A percentile compares a stretch with the other conserved stretches of the same genome.
phyloP scores from a whole-genome alignment of 23 tunicate species.

The Styela clava region DNA sequence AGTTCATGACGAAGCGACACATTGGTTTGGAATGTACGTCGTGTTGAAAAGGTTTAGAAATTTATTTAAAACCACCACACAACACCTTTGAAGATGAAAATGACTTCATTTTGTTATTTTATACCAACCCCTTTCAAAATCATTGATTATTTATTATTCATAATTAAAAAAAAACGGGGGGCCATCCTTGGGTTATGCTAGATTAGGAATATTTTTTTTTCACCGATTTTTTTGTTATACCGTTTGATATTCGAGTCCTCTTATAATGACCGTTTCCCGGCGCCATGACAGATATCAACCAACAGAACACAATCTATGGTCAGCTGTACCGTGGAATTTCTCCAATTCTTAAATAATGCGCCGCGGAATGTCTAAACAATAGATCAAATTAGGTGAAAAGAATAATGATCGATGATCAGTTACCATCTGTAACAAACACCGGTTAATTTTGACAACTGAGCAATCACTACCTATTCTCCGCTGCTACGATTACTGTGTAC shows the following conservation, averaged over 20 bases:
- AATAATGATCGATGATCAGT: constrained; percentile 12
- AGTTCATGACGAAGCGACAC: neutral
- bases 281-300: neutral
- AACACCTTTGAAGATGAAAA: neutral
- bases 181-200: too few species aligned
- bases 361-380: constrained; percentile 24
- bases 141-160: too few species aligned
- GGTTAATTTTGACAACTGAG: neutral
- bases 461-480: neutral
- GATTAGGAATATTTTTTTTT: too few species aligned
- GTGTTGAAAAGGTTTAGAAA: neutral
- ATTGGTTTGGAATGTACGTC: neutral
- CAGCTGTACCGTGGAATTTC: constrained; percentile 29
- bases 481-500: neutral
- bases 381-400: constrained; percentile 11
- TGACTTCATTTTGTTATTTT: too few species aligned
- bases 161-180: too few species aligned
- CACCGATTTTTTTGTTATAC: neutral
- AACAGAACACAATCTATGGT: neutral
- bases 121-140: too few species aligned
- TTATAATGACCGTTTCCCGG: neutral
- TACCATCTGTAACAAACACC: constrained; percentile 2
- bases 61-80: neutral
- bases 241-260: neutral
- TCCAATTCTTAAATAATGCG: constrained; percentile 1